A percentile compares a stretch with the other conserved stretches of the same genome.
phyloP scores from a whole-genome alignment of 2,113 vertebrate genomes.

The Xyrauchen texanus region DNA sequence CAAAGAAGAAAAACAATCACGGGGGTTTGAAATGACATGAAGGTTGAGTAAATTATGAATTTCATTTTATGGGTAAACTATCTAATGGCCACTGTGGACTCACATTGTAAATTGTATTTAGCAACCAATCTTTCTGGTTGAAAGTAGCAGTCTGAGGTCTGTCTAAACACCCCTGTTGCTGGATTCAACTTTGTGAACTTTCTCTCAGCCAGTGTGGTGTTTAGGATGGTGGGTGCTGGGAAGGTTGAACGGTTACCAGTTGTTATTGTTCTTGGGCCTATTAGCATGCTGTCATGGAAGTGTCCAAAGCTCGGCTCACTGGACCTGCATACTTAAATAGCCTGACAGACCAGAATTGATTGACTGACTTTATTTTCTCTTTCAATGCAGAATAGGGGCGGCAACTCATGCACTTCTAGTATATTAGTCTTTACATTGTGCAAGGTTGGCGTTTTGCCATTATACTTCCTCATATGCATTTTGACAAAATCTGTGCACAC shows the following conservation, averaged over 20 bases:
- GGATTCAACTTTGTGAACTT: background rate
- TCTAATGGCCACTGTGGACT: too few species aligned
- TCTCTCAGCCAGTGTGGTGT: background rate
- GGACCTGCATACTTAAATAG: conserved; percentile 18
- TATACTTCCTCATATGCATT: too few species aligned
- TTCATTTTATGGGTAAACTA: too few species aligned
- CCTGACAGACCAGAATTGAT: conserved; percentile 23
- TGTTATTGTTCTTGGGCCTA: conserved; percentile 11
- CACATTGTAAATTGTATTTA: too few species aligned
- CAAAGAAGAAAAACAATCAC: too few species aligned
- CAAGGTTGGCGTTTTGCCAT: too few species aligned
- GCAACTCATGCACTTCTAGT: background rate
- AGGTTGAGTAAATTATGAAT: too few species aligned
- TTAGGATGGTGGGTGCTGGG: conserved; percentile 11
- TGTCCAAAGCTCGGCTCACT: conserved; percentile 5
- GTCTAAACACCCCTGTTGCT: too few species aligned
- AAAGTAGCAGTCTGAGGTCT: background rate
- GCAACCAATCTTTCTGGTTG: background rate
- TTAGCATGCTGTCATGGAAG: conserved; percentile 41
- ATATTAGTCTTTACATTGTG: too few species aligned
- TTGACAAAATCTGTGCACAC: too few species aligned
- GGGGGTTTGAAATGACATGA: too few species aligned
- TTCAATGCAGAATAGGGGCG: background rate
- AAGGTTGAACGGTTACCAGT: background rate
- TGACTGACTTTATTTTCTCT: too few species aligned